phyloP scores from a whole-genome alignment of 2,113 vertebrate genomes.

The human region GRCh38 chr3:6366001-6366500 shows the following conservation, averaged over 20 bases:
- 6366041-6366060: conserved; percentile 33
- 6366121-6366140: background rate
- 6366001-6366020: conserved; percentile 33
- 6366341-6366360: background rate
- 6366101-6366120: background rate
- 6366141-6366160: background rate
- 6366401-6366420: background rate
- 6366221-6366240: background rate
- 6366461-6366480: background rate
- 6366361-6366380: background rate
- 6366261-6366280: background rate
- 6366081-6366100: conserved; percentile 31
- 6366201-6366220: background rate
- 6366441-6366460: background rate
- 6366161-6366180: background rate
- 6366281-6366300: background rate
- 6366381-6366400: background rate
- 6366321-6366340: background rate
- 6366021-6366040: conserved; percentile 27
- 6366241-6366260: background rate
- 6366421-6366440: background rate
- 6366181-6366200: background rate
- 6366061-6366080: conserved; percentile 9
- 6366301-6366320: fast-evolving
- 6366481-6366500: background rate